Conservation (phyloP, 2,888 invertebrate species). For the Timema podura region DNA sequence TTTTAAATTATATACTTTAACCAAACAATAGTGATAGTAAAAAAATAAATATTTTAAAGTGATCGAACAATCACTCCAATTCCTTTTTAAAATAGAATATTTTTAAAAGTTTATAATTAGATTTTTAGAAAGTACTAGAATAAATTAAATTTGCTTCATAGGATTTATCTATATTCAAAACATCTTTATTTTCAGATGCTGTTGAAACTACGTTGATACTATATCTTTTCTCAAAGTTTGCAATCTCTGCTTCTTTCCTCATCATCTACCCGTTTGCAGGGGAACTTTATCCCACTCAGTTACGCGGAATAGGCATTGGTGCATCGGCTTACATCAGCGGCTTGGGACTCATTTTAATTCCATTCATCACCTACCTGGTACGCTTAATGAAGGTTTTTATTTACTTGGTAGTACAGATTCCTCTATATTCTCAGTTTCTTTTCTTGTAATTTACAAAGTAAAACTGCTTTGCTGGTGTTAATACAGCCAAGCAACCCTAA, state of each 20-base stretch:
- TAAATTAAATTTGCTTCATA: too few relatives aligned
- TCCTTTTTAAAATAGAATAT: too few relatives aligned
- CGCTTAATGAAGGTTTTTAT: constrained; percentile 38
- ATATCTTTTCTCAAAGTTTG: constrained; percentile 79
- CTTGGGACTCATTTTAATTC: constrained; percentile 81
- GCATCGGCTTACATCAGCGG: constrained; percentile 89
- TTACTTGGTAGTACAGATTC: neutral
- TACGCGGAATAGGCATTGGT: constrained; percentile 85
- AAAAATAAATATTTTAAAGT: too few relatives aligned
- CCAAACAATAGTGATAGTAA: too few relatives aligned
- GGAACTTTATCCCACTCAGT: constrained; percentile 85
- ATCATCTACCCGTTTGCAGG: constrained; percentile 92
- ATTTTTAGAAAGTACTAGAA: too few relatives aligned
- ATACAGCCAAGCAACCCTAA: too few relatives aligned
- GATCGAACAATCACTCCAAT: too few relatives aligned
- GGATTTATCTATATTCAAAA: too few relatives aligned
- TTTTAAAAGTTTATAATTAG: too few relatives aligned
- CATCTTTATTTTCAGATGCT: constrained; percentile 56
- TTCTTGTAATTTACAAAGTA: neutral
- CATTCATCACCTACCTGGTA: constrained; percentile 87
- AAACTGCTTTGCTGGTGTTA: too few relatives aligned
- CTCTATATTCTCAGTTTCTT: too few relatives aligned
- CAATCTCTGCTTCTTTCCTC: constrained; percentile 85
- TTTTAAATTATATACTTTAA: too few relatives aligned
- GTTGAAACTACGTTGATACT: constrained; percentile 67